Evolutionary conservation across 2,888 invertebrate species (phyloP), one percentile per base, ranked within the genome.

Genomic region (Synanthedon tipuliformis): DNA sequence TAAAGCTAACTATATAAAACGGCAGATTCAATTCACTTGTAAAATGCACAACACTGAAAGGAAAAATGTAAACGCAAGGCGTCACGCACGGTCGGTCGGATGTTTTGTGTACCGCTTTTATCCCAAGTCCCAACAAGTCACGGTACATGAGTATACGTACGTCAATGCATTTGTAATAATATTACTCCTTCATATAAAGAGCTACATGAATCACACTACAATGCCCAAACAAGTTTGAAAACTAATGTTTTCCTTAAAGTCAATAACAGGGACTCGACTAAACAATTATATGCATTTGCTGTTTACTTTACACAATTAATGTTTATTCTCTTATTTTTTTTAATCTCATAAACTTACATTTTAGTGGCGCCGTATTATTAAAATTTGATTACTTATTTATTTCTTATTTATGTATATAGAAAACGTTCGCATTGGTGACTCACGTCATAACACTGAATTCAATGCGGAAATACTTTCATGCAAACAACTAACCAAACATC

Each of bases 71-170:
- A 63, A 60, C 55, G 56, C 53, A 66, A 57, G 61, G 60, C 57
- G 69, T 69, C 66, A 73, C 64, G 74, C 74, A 69, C 67, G 69
- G 66, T 55, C 67, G 69, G 66, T 55, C 63, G 71, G 59, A 60
- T 65, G 69, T 68, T 71, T 72, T 73, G 65, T 68, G 15, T 56
- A 56, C 57, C 60, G 64, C 64, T 60, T 71, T 73, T 56, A 53
- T 57, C 45, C 45, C 41, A 53, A 55, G 52, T 57, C 45, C 45
- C 41, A 53, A 55, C 54, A 54, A 55, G 58, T 56, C 68, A 69
- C 63, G 61, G 60, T 59, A 66, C 52, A 54, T 58, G 59, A 65
- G 64, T 62, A 64, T 57, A 34, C 34, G 34, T 34, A 34, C 34
- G 59, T 62, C 66, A 65, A 50, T 49, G 50, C 55, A 57, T 57